Evolutionary conservation across 1,140 invertebrate species (phyloP).

Genomic region (Euwallacea fornicatus): DNA sequence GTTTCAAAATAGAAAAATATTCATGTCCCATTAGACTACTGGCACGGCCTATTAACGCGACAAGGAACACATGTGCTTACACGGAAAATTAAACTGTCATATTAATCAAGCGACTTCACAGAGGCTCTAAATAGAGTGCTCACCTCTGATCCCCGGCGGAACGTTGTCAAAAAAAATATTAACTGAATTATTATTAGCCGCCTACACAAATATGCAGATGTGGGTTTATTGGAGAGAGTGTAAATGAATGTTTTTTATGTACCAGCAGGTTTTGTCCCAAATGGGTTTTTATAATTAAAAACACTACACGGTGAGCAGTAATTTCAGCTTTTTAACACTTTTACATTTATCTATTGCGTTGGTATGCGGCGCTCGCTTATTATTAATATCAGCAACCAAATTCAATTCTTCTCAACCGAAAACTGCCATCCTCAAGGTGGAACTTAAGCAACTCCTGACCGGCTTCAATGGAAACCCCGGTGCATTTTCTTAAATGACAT

Average conservation of each 20-base stretch:
- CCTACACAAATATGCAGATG: slow-evolving; percentile 1
- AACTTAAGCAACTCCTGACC: too few relatives aligned
- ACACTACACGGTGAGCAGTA: too few relatives aligned
- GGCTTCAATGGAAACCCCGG: too few relatives aligned
- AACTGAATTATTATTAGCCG: slow-evolving; percentile 2
- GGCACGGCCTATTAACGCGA: background rate
- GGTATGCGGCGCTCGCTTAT: too few relatives aligned
- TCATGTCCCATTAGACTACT: background rate
- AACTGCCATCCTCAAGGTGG: too few relatives aligned
- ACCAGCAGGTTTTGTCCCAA: background rate
- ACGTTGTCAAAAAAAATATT: slow-evolving; percentile 6
- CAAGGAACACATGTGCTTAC: background rate
- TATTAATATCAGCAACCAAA: too few relatives aligned
- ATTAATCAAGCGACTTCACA: background rate
- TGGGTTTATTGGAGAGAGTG: background rate
- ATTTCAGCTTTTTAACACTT: too few relatives aligned
- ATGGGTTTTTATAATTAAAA: background rate
- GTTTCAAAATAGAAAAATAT: too few relatives aligned
- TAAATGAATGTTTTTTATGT: slow-evolving; percentile 3
- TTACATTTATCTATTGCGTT: too few relatives aligned
- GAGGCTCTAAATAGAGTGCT: slow-evolving; percentile 3
- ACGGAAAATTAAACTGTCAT: slow-evolving; percentile 4
- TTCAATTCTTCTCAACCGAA: too few relatives aligned
- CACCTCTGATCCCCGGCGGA: slow-evolving; percentile 1
- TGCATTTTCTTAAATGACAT: too few relatives aligned